Conservation (phyloP, 2,797 vertebrate species). For the Ciconia nigra region DNA sequence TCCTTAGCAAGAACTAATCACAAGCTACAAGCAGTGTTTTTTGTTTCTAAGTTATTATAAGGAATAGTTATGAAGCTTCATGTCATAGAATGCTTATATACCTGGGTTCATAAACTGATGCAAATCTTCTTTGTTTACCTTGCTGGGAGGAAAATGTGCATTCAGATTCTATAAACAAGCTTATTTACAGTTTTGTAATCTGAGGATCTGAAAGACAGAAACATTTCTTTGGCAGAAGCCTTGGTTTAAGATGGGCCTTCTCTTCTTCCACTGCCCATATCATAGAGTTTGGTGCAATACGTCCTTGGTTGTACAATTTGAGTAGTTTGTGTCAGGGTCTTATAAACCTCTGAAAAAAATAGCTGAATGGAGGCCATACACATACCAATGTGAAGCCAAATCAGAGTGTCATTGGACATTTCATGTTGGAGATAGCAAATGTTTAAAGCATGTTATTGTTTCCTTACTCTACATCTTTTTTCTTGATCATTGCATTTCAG, state of each 20-base stretch:
- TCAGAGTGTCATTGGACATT: not conserved
- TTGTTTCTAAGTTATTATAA: not conserved
- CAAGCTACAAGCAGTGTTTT: not conserved
- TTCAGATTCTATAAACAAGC: not conserved
- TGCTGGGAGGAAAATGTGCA: not conserved
- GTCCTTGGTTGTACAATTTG: not conserved
- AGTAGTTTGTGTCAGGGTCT: not conserved
- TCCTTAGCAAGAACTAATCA: not conserved
- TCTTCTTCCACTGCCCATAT: not conserved
- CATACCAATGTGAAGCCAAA: not conserved
- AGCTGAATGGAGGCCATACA: not conserved
- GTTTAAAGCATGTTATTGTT: not conserved
- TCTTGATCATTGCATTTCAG: not conserved
- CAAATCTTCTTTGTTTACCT: not conserved
- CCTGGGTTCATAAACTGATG: not conserved
- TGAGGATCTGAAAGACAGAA: not conserved
- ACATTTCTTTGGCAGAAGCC: not conserved
- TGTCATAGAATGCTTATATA: not conserved
- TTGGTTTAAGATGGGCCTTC: not conserved
- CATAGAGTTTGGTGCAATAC: not conserved
- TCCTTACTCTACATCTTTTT: not conserved
- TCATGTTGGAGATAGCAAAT: not conserved
- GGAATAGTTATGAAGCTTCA: not conserved
- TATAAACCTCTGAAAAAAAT: not conserved
- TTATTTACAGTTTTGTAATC: not conserved